Base-by-base conservation (phyloP, 2,888 invertebrate genomes). In the Folsomia candida region DNA sequence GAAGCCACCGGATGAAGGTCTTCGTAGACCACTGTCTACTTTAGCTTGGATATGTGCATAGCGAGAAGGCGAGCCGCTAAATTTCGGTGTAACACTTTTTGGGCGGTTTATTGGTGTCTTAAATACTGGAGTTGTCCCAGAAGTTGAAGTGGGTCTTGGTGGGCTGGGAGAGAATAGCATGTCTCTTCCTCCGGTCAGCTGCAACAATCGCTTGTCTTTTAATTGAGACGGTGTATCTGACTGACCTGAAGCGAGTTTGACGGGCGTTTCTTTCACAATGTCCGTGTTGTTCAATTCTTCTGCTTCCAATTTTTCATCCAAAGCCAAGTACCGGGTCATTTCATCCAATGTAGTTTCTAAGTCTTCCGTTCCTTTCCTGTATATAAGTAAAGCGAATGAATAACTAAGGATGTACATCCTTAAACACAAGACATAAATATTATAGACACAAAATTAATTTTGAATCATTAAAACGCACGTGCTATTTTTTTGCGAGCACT, bases 301-400 rank as follows among this genome's bases (percentile, higher is more conserved):
- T 1, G 29, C 67, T 66, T 78, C 78, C 24, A 67, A 66, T 57
- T 73, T 67, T 54, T 76, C 76, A 11, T 76, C 78, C 25, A 66
- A 1, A 20, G 66, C 66, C 11, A 78, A 47, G 9, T 75, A 29
- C 60, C 69, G 69, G 20, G 74, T 73, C 70, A 78, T 73, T 4
- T 58, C 11, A 9, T 73, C 70, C 24, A 78, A 75, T 2, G 78
- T 78, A 29, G 75, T 76, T 59, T 78, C 74, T 37, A 76, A 54
- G 20, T 75, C 73, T 29, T 69, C 62, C 68, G 71, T 59, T 14
- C n/a, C n/a, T n/a, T 60, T 57, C 18, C 64, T 61, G 22, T 20
- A 54, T 47, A 47, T 11, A 47, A 11, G 18, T 47, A 11, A 11
- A 47, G 47, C 9, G 47, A 47, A 18, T 47, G 18, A 47, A n/a